Evolutionary conservation across 1,140 invertebrate species (phyloP).

Genomic region (Phocides pigmalion): DNA sequence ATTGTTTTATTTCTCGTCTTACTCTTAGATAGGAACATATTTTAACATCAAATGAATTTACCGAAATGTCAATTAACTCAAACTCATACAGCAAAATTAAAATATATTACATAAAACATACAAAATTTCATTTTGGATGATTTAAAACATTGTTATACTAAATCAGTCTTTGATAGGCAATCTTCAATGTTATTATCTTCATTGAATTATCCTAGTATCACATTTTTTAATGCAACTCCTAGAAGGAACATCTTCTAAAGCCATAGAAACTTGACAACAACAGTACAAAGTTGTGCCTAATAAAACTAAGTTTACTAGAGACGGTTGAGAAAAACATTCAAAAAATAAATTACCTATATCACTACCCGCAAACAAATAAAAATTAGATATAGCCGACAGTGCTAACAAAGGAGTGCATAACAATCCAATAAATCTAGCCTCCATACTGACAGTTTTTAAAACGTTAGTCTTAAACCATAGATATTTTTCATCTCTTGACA

Average conservation of each 20-base stretch:
- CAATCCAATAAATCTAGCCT: conserved; percentile 86
- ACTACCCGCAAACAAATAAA: conserved; percentile 92
- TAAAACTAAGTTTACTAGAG: conserved; percentile 56
- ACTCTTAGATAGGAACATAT: background rate
- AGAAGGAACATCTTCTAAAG: conserved; percentile 65
- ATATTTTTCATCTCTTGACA: conserved; percentile 75
- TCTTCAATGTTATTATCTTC: background rate
- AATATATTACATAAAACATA: background rate
- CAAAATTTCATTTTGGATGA: background rate
- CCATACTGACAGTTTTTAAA: conserved; percentile 66
- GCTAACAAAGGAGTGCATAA: conserved; percentile 89
- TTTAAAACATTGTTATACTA: background rate
- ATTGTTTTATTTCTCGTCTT: background rate
- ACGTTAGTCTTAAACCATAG: conserved; percentile 65
- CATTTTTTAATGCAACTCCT: conserved; percentile 47
- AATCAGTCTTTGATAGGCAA: conserved; percentile 17
- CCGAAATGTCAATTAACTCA: too few relatives aligned
- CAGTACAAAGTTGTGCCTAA: conserved; percentile 63
- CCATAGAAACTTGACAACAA: conserved; percentile 74
- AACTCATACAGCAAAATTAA: background rate
- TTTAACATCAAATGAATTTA: too few relatives aligned
- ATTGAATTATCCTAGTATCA: conserved; percentile 14
- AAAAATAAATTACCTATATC: conserved; percentile 87
- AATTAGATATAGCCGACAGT: conserved; percentile 92
- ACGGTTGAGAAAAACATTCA: conserved; percentile 63